Evolutionary conservation across 2,888 invertebrate genomes (phyloP), one percentile per base, ranked within the genome.

Genomic region (Pristionchus fissidentatus): DNA sequence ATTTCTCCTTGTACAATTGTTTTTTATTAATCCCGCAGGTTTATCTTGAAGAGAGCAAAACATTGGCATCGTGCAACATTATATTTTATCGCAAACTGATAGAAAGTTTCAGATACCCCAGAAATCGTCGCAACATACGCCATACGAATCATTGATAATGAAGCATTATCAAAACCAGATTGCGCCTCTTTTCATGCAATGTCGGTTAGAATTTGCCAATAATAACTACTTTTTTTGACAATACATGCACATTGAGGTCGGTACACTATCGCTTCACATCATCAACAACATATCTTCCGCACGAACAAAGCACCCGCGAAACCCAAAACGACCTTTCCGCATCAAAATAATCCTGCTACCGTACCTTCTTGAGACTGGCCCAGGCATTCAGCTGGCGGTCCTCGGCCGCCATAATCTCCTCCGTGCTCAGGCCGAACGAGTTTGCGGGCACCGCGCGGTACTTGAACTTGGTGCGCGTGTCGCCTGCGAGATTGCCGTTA

Each of bases 341-440:
- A 57, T 57, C 57, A 29, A 62, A 62, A 10, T 19, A 62, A 10
- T 35, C 13, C 3, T 8, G 32, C 41, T 46, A 62, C 43, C 62
- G 43, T 81, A 86, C 89, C 93, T 95, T 96, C 93, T 96, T 97
- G 5, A 98, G 93, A 0, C 97, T 96, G 88, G 96, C 97, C 99
- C 98, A 99, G 90, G 95, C 95, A 90, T 99, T 98, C 13, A 99
- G 93, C 93, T 98, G 98, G 88, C 95, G 95, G 93, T 98, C 98
- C 91, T 96, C 96, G 0, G 97, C 97, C 89, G 95, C 93, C 84
- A 99, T 94, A 91, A 99, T 97, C 96, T 99, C 99, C 91, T 97
- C 97, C 73, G 95, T 94, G 7, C 95, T 95, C 38, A 99, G 94
- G 0, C 99, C 99, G 93, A 96, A 99, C 93, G 95, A 95, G 93